Evolutionary conservation across 1,140 invertebrate genomes (phyloP).

Genomic region (Oncopeltus fasciatus): DNA sequence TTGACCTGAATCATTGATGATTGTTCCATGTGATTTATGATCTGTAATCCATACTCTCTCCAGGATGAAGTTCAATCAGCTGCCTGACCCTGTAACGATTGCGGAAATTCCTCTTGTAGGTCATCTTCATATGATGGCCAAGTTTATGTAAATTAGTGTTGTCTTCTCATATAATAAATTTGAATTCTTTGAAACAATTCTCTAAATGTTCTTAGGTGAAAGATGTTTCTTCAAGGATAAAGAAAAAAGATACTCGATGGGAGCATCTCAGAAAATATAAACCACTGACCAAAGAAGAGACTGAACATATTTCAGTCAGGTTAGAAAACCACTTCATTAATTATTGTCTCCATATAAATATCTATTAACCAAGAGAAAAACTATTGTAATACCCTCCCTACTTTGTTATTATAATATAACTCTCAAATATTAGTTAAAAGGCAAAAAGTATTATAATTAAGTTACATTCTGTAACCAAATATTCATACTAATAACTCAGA

Average conservation of each 20-base stretch:
- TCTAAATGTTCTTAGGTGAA: constrained; percentile 50
- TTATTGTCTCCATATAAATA: no score
- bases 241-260: neutral
- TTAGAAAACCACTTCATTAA: no score
- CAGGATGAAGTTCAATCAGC: neutral
- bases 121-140: neutral
- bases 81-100: no score
- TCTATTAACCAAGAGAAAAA: no score
- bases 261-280: neutral
- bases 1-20: neutral
- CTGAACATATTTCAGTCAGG: neutral
- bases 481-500: no score
- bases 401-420: no score
- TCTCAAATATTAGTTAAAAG: no score
- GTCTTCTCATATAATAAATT: neutral
- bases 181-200: no score
- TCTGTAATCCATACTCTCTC: no score
- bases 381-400: no score
- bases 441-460: no score
- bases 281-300: neutral
- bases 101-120: neutral
- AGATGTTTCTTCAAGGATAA: constrained; percentile 48
- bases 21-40: neutral
- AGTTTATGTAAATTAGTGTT: neutral
- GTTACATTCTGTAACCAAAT: no score